These are phyloP conservation scores for Drosophila littoralis DNA, from an alignment of 1,140 invertebrate genomes.

Conservation along the genomic window DNA sequence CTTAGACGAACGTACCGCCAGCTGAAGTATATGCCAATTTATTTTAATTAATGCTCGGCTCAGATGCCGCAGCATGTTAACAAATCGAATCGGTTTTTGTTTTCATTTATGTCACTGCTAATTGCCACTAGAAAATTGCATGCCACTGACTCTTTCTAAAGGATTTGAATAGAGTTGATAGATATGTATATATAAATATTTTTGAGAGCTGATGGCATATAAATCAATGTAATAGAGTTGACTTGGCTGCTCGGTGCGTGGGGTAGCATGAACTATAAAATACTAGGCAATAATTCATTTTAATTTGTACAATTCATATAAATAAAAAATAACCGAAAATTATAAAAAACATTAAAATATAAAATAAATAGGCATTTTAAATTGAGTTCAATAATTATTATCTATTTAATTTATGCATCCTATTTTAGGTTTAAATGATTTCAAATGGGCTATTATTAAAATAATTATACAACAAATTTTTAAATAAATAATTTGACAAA, in stretches of 20 bases:
- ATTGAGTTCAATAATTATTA: not conserved
- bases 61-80: slow-evolving; percentile 20
- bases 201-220: slow-evolving; percentile 27
- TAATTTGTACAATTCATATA: not conserved
- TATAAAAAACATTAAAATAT: not conserved
- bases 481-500: too few relatives aligned
- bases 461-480: too few relatives aligned
- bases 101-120: slow-evolving; percentile 50
- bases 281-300: slow-evolving; percentile 2
- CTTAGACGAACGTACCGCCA: slow-evolving; percentile 12
- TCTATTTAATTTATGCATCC: not conserved
- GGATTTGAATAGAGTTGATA: slow-evolving; percentile 48
- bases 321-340: not conserved
- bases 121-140: slow-evolving; percentile 59
- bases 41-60: slow-evolving; percentile 67
- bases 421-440: not conserved
- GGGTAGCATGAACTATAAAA: slow-evolving; percentile 3
- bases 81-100: slow-evolving; percentile 28
- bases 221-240: slow-evolving; percentile 15
- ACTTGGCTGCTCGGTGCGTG: not conserved
- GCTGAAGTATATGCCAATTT: slow-evolving; percentile 48
- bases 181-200: slow-evolving; percentile 1
- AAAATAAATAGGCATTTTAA: not conserved
- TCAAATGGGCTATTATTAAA: too few relatives aligned
- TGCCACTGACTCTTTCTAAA: slow-evolving; percentile 22